These are phyloP conservation scores for Apostichopus parvimensis DNA, from an alignment of 35 echinoderm and acorn worm genomes.

Conservation along the genomic window DNA sequence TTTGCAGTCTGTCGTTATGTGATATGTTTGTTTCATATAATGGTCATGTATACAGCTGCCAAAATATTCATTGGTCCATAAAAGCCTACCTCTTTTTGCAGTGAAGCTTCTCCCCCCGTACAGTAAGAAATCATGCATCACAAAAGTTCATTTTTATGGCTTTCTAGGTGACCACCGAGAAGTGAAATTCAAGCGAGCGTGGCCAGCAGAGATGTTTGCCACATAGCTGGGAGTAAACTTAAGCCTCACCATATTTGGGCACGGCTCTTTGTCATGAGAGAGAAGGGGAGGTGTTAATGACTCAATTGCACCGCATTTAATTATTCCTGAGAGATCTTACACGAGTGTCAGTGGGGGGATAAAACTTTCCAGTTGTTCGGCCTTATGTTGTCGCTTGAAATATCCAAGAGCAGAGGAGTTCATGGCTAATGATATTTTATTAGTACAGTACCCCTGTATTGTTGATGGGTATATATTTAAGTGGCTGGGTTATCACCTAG, in stretches of 20 bases:
- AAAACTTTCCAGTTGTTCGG: conserved; percentile 2
- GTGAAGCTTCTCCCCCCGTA: not conserved
- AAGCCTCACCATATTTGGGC: conserved; percentile 21
- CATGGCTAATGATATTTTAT: no score
- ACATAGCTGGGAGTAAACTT: conserved; percentile 6
- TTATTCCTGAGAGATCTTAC: conserved; percentile 12
- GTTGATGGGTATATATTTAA: no score
- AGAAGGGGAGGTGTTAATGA: conserved; percentile 26
- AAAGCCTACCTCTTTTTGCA: not conserved
- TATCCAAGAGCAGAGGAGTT: no score
- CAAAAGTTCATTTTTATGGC: conserved; percentile 1
- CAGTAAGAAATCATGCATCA: not conserved
- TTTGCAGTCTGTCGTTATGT: no score
- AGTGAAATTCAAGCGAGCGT: conserved; percentile 9
- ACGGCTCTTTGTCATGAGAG: conserved; percentile 28
- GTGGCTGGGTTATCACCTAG: no score
- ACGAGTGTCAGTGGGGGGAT: not conserved
- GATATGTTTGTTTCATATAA: not conserved
- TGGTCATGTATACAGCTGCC: conserved; percentile 3
- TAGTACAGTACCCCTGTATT: no score
- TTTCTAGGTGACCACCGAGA: conserved; percentile 26
- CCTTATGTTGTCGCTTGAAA: no score
- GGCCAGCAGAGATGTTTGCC: conserved; percentile 37
- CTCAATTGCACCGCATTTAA: conserved; percentile 36
- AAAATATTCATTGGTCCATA: not conserved